Base-by-base conservation (phyloP, 2,888 invertebrate genomes). In the Volucella bombylans region DNA sequence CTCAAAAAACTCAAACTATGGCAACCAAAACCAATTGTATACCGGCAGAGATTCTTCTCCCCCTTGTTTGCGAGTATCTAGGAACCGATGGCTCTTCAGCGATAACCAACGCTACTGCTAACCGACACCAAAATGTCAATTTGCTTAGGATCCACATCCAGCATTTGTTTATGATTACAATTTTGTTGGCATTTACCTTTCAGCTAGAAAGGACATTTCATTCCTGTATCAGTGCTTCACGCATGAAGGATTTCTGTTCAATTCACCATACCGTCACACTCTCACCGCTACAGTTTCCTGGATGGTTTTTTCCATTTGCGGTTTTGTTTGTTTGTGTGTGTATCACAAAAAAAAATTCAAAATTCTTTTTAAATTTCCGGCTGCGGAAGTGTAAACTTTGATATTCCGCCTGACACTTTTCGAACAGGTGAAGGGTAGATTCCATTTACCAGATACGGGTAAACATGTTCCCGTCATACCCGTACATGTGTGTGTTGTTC, bases 371-470 rank as follows among this genome's bases (percentile, higher is more conserved):
- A 71, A 69, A 85, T 81, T 85, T 85, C 81, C 81, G 81, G 54
- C 68, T 31, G 76, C 76, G 85, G 85, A 85, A 81, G 85, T 85
- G 80, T 76, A 81, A 81, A 85, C 81, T 85, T 81, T 85, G 85
- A 85, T 80, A 85, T 68, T 68, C 64, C 31, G 31, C 49, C 72
- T 85, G 85, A 85, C 85, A 85, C 69, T 85, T 80, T 85, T 78
- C 23, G 45, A 69, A 61, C 81, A 85, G 85, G 85, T 85, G 81
- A 85, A 85, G 71, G 71, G 76, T 80, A 81, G 85, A 85, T 85
- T 81, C 62, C 61, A 72, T 85, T 72, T 8, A 2, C 9, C 45
- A 68, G 85, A 81, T 81, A 31, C 31, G 31, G 31, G 31, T 31
- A 85, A 67, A 67, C 54, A 71, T 67, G 59, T 83, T 73, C 82